Evolutionary conservation across 2,113 vertebrate species (phyloP), one percentile per base, ranked within the genome.

Genomic region (Brachypodius melanocephalos): DNA sequence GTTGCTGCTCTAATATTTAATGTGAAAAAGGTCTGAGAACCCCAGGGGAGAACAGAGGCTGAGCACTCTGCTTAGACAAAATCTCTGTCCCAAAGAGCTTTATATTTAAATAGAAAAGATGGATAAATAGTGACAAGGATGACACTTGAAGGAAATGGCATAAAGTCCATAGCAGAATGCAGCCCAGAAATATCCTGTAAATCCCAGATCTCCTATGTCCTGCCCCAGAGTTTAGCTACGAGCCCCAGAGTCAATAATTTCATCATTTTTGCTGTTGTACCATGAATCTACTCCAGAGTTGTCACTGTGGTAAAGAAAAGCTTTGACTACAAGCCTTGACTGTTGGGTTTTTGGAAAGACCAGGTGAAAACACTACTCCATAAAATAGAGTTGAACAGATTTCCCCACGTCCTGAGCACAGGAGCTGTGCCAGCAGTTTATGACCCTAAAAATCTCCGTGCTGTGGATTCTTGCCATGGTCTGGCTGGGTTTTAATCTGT

Each of bases 61-160:
- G 54, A 85, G 66, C 58, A 65, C 38, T 48, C 38, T 62, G 78
- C 54, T 14, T 28, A 34, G 5, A 54, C 31, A 58, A 76, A 88
- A 31, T 28, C 54, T 85, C 69, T 91, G 46, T 42, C 55, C 49
- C 52, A 22, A 31, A 71, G 28, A 90, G 63, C 46, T 94, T 93
- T 45, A 40, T 94, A 74, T 93, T 93, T 90, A 95, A 96, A 96
- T 93, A 88, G 77, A 48, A 73, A 88, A 93, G 81, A 69, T 51
- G 43, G 87, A 77, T 89, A 95, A 95, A 88, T 86, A 96, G 75
- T 80, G 55, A 86, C 92, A 88, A 90, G 43, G 72, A 92, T 84
- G 48, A 86, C 63, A 59, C 38, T 58, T 32, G 31, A 74, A 89
- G 46, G 58, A 78, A 63, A 85, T 40, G 31, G 59, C 93, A 85